Base-by-base conservation (phyloP, 1,140 invertebrate species). In the Arion vulgaris region DNA sequence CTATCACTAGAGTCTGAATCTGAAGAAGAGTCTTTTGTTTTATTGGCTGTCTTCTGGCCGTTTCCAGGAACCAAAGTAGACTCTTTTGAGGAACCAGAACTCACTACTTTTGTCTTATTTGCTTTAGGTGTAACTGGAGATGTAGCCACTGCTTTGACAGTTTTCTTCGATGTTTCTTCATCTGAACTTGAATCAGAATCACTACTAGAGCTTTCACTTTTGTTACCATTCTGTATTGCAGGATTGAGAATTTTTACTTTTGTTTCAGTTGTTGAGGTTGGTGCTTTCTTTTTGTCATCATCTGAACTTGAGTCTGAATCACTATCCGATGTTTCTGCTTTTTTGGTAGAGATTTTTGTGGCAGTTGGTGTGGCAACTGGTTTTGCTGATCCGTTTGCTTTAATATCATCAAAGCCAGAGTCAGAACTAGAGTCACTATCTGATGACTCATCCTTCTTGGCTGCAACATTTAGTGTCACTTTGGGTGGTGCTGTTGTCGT, bases 121-220 rank as follows among this genome's bases (percentile, higher is more conserved):
- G 66, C 34, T 13, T 34, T 36, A 13, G 26, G 68, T 41, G 49
- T 66, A 62, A 32, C 75, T 17, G 41, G 11, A 13, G 74, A 23
- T 32, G 68, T 32, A 36, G n/a, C 53, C 28, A 53, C 34, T 26
- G 76, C 76, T 34, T 36, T 51, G 32, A 34, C 53, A 34, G 81
- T 57, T 78, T 78, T 83, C 49, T 77, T 83, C 15, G 68, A 62
- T 32, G 72, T 9, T 38, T 86, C 83, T 45, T 85, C 86, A 53
- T 87, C 85, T 28, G 80, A 74, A 28, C 80, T 76, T 38, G 82
- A 75, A 81, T 81, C 78, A 34, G 80, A 83, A 75, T 83, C 84
- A 81, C 83, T 84, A 41, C 84, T 85, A 1, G 84, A 86, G 51
- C 78, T 81, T 13, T 76, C 76, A 57, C 45, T 23, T 39, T 84